phyloP scores from a whole-genome alignment of 2,113 vertebrate species.

The Candoia aspera region DNA sequence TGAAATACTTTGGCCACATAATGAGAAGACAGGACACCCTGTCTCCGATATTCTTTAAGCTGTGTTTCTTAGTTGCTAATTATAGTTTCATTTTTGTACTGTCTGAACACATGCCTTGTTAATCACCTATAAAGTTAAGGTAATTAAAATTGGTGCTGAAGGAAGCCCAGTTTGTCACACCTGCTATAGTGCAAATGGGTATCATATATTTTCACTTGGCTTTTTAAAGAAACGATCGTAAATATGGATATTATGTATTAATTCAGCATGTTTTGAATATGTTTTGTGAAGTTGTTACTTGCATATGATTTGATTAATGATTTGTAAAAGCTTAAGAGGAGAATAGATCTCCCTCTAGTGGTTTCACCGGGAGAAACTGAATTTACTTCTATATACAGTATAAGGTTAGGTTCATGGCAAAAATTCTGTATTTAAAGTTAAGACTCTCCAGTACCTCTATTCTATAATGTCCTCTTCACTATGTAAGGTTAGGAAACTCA shows the following conservation, averaged over 20 bases:
- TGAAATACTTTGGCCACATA: too few relatives aligned
- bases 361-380: not conserved
- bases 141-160: not conserved
- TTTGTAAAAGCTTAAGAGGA: not conserved
- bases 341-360: slow-evolving; percentile 23
- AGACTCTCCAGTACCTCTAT: too few relatives aligned
- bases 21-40: too few relatives aligned
- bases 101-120: not conserved
- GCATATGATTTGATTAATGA: not conserved
- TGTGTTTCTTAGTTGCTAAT: not conserved
- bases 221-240: not conserved
- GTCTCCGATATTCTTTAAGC: not conserved
- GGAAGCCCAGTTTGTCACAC: not conserved
- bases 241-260: not conserved
- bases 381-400: not conserved
- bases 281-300: not conserved
- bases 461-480: not conserved
- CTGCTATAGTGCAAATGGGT: not conserved
- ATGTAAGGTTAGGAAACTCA: not conserved
- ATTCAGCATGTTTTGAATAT: not conserved
- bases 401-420: not conserved
- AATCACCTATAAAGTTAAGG: not conserved
- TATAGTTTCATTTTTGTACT: not conserved
- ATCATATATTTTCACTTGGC: not conserved
- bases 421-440: not conserved